Evolutionary conservation across 2,888 invertebrate genomes (phyloP).

Genomic region (Orthonychiurus folsomi): DNA sequence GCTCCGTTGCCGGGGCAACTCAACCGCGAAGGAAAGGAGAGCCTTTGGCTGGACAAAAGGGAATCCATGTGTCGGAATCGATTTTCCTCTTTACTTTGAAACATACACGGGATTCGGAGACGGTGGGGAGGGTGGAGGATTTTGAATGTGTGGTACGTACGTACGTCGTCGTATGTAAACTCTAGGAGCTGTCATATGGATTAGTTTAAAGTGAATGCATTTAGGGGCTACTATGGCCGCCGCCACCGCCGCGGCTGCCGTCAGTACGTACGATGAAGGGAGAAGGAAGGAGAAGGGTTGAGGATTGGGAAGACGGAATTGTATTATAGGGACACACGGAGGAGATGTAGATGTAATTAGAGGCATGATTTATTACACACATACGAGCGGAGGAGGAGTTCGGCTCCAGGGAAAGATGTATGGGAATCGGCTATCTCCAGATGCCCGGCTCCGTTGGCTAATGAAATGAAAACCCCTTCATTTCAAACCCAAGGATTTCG

Average conservation of each 20-base stretch:
- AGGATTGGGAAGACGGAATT: too few species aligned
- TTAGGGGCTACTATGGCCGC: background rate
- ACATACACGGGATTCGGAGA: too few species aligned
- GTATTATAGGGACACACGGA: background rate
- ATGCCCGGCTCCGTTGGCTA: background rate
- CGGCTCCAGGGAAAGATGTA: background rate
- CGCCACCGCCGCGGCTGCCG: too few species aligned
- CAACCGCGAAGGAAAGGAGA: too few species aligned
- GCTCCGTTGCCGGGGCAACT: background rate
- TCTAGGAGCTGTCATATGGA: conserved; percentile 1
- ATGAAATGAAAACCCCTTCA: too few species aligned
- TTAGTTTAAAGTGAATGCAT: conserved; percentile 1
- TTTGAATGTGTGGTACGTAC: too few species aligned
- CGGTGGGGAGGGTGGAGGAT: too few species aligned
- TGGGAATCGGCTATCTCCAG: conserved; percentile 1
- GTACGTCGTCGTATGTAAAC: background rate
- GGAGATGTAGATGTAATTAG: background rate
- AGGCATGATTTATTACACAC: conserved; percentile 1
- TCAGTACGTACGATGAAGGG: background rate
- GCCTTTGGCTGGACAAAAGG: background rate
- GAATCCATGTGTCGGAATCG: background rate
- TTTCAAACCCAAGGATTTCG: background rate
- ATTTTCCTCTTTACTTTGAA: background rate
- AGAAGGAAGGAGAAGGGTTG: background rate
- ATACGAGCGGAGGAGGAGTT: background rate